Evolutionary conservation across 2,888 invertebrate species (phyloP), one percentile per base, ranked within the genome.

Genomic region (Sarcophaga carnaria): DNA sequence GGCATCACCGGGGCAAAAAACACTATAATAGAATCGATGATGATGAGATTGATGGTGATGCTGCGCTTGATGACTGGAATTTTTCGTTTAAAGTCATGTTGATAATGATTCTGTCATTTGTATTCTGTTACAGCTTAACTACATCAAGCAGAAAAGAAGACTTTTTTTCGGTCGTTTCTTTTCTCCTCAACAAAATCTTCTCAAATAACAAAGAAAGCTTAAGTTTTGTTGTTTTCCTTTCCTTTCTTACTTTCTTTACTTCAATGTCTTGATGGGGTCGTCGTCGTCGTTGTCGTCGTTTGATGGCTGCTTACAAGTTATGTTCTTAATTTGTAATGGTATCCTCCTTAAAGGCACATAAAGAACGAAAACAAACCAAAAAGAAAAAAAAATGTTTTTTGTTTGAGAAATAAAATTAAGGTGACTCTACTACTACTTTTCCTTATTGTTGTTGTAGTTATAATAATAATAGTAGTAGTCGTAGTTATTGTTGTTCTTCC

Each of bases 271-370:
- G 14, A 5, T 47, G 27, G 17, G 10, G 54, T 4, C 37, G 20
- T 11, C 12, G 12, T 4, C 4, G 10, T 71, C 45, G n/a, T 25
- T 45, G 12, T 4, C 4, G 10, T 71, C 45, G n/a, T 25, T 45
- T 74, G 66, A 49, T 75, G 3, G 49, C 49, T 63, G 0, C 49
- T 77, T 64, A 45, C 4, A 54, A 54, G 54, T 12, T 54, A 54
- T 70, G n/a, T 66, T 47, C 47, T 66, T 71, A 80, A 70, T 79
- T 79, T 80, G 69, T 76, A 76, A 84, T 64, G 37, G 47, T 47
- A 80, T 76, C 75, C 70, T 66, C 75, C 70, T 66, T 75, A 70
- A 70, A 76, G 64, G 63, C 70, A 76, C 54, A 54, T 54, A 54
- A 17, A 54, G 5, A 12, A 54, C 5, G 17, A 54, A 54, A 54